Evolutionary conservation across 2,888 invertebrate genomes (phyloP), one percentile per base, ranked within the genome.

Genomic region (Caenorhabditis angaria): DNA sequence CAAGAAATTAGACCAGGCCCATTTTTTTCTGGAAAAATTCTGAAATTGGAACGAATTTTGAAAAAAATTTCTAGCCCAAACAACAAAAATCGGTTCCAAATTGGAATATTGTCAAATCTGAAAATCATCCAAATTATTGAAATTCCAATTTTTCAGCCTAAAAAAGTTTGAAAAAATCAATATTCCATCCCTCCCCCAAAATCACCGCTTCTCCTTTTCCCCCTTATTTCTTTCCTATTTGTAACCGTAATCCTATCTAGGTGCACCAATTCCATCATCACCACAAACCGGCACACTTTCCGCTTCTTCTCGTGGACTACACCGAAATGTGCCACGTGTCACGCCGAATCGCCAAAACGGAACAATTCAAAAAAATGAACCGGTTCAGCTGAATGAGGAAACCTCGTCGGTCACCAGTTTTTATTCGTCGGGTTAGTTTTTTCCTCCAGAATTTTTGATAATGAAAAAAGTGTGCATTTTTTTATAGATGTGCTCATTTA

Each of bases 331-430:
- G 56, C 79, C 79, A 27, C 79, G 76, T 22, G 76, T 76, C 6
- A 69, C 74, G 24, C 62, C 68, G 25, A 61, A 55, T 32, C 56
- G 56, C 28, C 24, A 50, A n/a, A 65, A 69, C 10, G 29, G 63
- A 24, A 67, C 67, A 4, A 56, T 70, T 53, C 65, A 60, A 50
- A 29, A 67, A 18, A 64, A 61, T 35, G 70, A 65, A 41, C 76
- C 79, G 1, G 72, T 79, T 2, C 70, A 76, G 8, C 54, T 79
- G 56, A 79, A 77, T 59, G 74, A 77, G 54, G 79, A 79, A 58
- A 79, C 77, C n/a, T 75, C 75, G 47, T 71, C 79, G 14, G 79
- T 79, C 20, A 73, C 79, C 10, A 77, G 67, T 14, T 79, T 66
- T 65, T 77, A 79, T 63, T 68, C 68, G 14, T 76, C 76, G 62